Evolutionary conservation across 2,888 invertebrate genomes (phyloP), one percentile per base, ranked within the genome.

Genomic region (Nomada ferruginata): DNA sequence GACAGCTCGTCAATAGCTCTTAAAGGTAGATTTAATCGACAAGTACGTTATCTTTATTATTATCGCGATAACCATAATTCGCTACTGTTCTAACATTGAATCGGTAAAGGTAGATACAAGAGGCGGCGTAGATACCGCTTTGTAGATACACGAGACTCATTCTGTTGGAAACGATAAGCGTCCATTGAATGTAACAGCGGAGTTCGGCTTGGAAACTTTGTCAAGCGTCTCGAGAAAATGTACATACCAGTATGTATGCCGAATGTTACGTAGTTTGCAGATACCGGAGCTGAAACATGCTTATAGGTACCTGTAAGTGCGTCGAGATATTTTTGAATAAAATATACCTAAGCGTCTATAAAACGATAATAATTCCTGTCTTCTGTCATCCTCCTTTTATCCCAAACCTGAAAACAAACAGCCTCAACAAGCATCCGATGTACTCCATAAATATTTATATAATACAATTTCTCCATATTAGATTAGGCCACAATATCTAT

Each of bases 111-210:
- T 53, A 55, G 55, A 71, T 13, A 57, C 26, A 73, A 15, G 50
- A 23, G n/a, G 26, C 57, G 60, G 29, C 3, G 70, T 44, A 26
- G 23, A 23, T 23, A 23, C 23, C 4, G 44, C 65, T 87, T 88
- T 87, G 87, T 87, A 87, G 85, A 87, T 88, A 87, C 78, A 70
- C 57, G 60, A 61, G 75, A 81, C 68, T 82, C 76, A 66, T 87
- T 80, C 73, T 26, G 73, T 64, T 77, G 64, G 70, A 42, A 77
- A 80, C 73, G 84, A 84, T 84, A 80, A 84, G 76, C 70, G 74
- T 71, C 76, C 74, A 66, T 68, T 59, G 70, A 79, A 73, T 76
- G 71, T n/a, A 60, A 70, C 29, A 57, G 55, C 36, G 26, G 68
- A 60, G 59, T 65, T 77, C 60, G 61, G 47, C 72, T 57, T 77